A percentile compares a stretch with the other conserved stretches of the same genome.
Evolutionary conservation across 2,888 invertebrate genomes (phyloP).

Genomic region (Adineta ricciae): DNA sequence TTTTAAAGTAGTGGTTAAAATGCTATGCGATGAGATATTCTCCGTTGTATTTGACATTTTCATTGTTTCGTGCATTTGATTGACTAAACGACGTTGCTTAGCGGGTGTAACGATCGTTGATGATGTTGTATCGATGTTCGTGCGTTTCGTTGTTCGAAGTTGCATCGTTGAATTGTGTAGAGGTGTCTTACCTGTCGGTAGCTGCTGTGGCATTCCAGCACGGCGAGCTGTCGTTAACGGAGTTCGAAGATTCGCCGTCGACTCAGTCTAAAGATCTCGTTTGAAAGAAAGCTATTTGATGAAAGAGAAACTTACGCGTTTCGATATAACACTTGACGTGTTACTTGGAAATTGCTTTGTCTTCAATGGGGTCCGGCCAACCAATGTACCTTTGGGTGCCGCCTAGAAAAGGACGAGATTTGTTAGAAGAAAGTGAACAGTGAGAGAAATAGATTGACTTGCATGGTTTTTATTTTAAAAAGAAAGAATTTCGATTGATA

Average conservation of each 20-base stretch:
- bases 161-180: background rate
- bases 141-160: background rate
- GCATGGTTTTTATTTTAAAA: too few species aligned
- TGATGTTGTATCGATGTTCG: background rate
- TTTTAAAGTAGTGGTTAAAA: too few species aligned
- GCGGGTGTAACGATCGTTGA: background rate
- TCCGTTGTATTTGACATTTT: background rate
- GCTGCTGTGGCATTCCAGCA: background rate
- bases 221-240: background rate
- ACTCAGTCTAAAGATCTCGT: background rate
- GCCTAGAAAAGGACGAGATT: too few species aligned
- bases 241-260: background rate
- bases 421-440: too few species aligned
- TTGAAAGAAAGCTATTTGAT: background rate
- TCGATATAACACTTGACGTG: background rate
- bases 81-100: background rate
- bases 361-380: constrained; percentile 2
- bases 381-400: background rate
- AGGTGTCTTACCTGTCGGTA: background rate
- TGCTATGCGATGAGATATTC: background rate
- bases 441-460: too few species aligned
- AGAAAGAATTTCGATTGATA: background rate
- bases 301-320: background rate
- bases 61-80: background rate
- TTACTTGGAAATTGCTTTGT: background rate